Percentiles rank a stretch among this genome's conserved stretches.
Conservation (phyloP, 1,140 invertebrate species). For the Calycopis cecrops region DNA sequence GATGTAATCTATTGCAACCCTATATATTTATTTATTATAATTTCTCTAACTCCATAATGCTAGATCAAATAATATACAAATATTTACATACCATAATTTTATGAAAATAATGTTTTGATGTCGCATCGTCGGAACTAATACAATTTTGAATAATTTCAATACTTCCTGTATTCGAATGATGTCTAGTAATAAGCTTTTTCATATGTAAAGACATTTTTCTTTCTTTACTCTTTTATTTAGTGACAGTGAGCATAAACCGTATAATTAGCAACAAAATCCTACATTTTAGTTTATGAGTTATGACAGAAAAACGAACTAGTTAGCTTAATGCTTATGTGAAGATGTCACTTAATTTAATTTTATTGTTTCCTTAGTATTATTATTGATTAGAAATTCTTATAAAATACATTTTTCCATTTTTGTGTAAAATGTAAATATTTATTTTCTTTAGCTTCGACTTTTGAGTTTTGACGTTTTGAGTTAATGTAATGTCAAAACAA, state of each 20-base stretch:
- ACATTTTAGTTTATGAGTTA: too few species aligned
- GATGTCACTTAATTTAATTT: too few species aligned
- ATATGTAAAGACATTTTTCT: background rate
- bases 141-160: conserved; percentile 42
- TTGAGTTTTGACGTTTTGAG: too few species aligned
- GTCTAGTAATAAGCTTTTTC: conserved; percentile 35
- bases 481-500: too few species aligned
- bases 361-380: too few species aligned
- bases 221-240: background rate
- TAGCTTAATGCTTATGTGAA: too few species aligned
- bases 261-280: too few species aligned
- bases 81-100: conserved; percentile 51
- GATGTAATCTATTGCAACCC: background rate
- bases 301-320: too few species aligned
- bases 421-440: too few species aligned
- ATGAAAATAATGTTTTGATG: conserved; percentile 46
- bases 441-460: too few species aligned
- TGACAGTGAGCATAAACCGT: background rate
- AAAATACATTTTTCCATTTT: too few species aligned
- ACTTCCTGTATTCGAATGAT: conserved; percentile 27
- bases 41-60: background rate
- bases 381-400: too few species aligned
- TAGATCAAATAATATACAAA: background rate
- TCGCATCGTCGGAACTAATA: conserved; percentile 39
- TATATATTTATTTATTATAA: conserved; percentile 1